A percentile compares a stretch with the other conserved stretches of the same genome.
phyloP scores from a whole-genome alignment of 2,888 invertebrate species.

The Aporophyla nigra region DNA sequence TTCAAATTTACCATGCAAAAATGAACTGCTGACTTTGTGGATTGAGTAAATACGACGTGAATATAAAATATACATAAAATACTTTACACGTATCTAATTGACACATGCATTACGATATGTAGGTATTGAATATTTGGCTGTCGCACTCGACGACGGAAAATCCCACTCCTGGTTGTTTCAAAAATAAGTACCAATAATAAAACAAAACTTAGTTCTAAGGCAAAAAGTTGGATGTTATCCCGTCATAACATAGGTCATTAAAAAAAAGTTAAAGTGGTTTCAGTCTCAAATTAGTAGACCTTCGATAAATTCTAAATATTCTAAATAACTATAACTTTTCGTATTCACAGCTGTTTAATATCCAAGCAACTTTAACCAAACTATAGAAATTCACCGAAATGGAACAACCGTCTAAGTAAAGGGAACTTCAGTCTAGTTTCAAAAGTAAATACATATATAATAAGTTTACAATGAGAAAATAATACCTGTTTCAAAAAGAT shows the following conservation, averaged over 20 bases:
- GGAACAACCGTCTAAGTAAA: not conserved
- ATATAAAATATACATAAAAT: not conserved
- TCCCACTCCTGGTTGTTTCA: not conserved
- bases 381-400: not conserved
- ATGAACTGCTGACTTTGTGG: conserved; percentile 19
- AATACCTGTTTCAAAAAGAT: conserved; percentile 22
- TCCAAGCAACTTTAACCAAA: conserved; percentile 5
- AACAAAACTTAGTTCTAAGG: not conserved
- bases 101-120: not conserved
- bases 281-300: not conserved
- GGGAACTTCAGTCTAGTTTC: conserved; percentile 8
- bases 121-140: not conserved
- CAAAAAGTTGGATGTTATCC: no score
- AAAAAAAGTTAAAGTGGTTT: not conserved
- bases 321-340: not conserved
- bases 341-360: conserved; percentile 20
- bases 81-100: not conserved
- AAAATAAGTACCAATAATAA: not conserved
- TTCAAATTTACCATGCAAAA: conserved; percentile 23
- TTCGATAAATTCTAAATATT: not conserved
- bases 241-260: not conserved
- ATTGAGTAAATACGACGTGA: not conserved
- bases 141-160: not conserved
- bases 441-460: conserved; percentile 11
- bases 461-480: conserved; percentile 12